A percentile compares a stretch with the other conserved stretches of the same genome.
Conservation (phyloP, 2,888 invertebrate species). For the Ellobium chinense region DNA sequence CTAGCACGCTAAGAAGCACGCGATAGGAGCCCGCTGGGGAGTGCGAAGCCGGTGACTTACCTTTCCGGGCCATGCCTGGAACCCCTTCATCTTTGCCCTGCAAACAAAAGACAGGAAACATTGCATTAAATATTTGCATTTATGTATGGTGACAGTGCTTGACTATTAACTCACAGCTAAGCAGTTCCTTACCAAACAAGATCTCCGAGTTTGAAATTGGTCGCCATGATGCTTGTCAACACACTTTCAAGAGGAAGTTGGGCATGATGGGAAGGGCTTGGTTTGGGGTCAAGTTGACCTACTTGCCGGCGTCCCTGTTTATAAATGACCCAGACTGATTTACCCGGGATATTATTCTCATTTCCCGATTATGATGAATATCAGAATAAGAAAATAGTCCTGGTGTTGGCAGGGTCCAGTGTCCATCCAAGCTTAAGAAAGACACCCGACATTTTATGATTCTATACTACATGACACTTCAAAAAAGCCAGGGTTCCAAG, state of each 20-base stretch:
- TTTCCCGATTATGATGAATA: too few relatives aligned
- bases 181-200: slow-evolving; percentile 84
- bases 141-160: background rate
- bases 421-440: too few relatives aligned
- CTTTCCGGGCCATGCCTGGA: slow-evolving; percentile 97
- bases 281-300: slow-evolving; percentile 40
- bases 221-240: slow-evolving; percentile 80
- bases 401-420: too few relatives aligned
- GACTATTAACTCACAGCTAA: background rate
- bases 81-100: slow-evolving; percentile 99
- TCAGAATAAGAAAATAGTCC: too few relatives aligned
- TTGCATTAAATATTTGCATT: background rate
- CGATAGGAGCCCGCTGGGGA: background rate
- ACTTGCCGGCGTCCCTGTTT: slow-evolving; percentile 9
- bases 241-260: slow-evolving; percentile 41
- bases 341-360: too few relatives aligned
- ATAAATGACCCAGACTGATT: too few relatives aligned
- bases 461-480: too few relatives aligned
- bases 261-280: slow-evolving; percentile 50
- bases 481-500: too few relatives aligned
- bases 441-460: too few relatives aligned
- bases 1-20: background rate
- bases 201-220: slow-evolving; percentile 84
- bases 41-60: slow-evolving; percentile 83
- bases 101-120: slow-evolving; percentile 76